Evolutionary conservation across 2,797 vertebrate genomes (phyloP).

Genomic region (Arrhamphus sclerolepis): DNA sequence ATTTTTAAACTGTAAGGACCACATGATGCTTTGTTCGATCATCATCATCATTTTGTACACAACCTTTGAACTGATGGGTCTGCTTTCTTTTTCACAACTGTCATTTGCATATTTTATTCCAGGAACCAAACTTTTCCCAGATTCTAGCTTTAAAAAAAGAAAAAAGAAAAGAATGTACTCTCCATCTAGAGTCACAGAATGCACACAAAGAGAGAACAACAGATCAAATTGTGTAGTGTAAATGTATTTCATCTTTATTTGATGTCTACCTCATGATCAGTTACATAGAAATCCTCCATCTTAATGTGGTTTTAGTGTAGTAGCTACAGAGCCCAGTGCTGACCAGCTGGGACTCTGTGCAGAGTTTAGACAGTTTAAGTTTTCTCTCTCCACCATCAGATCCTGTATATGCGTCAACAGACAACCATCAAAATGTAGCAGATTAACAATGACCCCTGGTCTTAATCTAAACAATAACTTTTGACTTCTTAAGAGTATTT

Average conservation of each 20-base stretch:
- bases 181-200: neutral
- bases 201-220: constrained; percentile 43
- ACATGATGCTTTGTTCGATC: too few species aligned
- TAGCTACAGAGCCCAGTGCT: constrained; percentile 68
- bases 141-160: too few species aligned
- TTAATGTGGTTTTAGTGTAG: constrained; percentile 85
- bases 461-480: constrained; percentile 31
- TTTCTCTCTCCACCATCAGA: constrained; percentile 61
- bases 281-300: constrained; percentile 90
- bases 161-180: too few species aligned
- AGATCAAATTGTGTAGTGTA: constrained; percentile 73
- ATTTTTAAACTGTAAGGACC: too few species aligned
- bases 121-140: too few species aligned
- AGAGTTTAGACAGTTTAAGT: constrained; percentile 47
- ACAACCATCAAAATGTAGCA: constrained; percentile 49
- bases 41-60: too few species aligned
- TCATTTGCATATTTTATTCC: too few species aligned
- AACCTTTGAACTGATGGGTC: too few species aligned
- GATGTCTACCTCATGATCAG: constrained; percentile 90
- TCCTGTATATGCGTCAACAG: constrained; percentile 40
- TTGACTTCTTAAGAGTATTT: constrained; percentile 30
- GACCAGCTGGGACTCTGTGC: constrained; percentile 48
- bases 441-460: constrained; percentile 45
- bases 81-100: too few species aligned
- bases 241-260: constrained; percentile 86